Base-by-base conservation (phyloP, 2,113 vertebrate genomes). In the Collichthys lucidus region DNA sequence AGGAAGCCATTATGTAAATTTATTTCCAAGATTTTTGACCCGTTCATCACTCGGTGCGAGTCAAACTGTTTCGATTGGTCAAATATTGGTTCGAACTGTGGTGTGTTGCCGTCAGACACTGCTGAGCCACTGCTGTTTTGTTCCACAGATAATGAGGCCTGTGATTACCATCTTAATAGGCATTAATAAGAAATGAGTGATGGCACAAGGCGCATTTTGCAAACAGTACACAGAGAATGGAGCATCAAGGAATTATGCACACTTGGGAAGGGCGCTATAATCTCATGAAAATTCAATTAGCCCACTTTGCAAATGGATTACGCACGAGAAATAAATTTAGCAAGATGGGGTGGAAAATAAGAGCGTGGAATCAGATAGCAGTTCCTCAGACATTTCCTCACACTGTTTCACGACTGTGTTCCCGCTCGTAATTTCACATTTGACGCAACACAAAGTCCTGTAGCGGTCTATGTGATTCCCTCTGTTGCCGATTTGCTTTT, bases 241-340 rank as follows among this genome's bases (percentile, higher is more conserved):
- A 77, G 75, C 80, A 86, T 88, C 76, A 79, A 79, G 76, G 85
- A 68, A 80, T 86, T 79, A 84, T 75, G 31, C 65, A 82, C 60
- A 78, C 79, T 81, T 72, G 75, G 68, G 82, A 81, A 79, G 68
- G 29, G 66, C 85, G 77, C 40, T 64, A 56, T 89, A 86, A 84
- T 90, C 88, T 89, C 87, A 86, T 89, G 60, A 84, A 91, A 87
- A 89, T 92, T 91, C 80, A 86, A 75, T 87, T 86, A 88, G 61
- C 64, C 83, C 22, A 78, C 80, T 88, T 89, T 78, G 59, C 77
- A 86, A 79, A 85, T 70, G 59, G 83, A 90, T 90, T 88, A 87
- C 78, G 75, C 68, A 29, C 47, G 10, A 82, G 86, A 85, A 85
- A 86, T 61, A 72, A 82, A 85, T 84, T 85, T 31, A 77, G 63